Evolutionary conservation across 2,797 vertebrate genomes (phyloP).

Genomic region (Vultur gryphus): DNA sequence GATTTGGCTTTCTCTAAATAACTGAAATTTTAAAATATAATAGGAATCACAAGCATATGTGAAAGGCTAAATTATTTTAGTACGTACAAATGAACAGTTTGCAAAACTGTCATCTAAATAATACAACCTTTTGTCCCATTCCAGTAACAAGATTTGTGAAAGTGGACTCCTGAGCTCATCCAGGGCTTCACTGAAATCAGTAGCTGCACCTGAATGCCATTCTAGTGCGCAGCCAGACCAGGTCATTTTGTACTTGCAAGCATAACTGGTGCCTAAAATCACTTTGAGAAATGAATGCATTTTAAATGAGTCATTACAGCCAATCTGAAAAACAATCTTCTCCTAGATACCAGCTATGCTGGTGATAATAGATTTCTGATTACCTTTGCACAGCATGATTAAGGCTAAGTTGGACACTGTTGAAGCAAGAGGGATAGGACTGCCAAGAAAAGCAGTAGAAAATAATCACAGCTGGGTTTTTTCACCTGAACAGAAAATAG

Average conservation of each 20-base stretch:
- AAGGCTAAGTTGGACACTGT: not conserved
- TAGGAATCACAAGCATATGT: not conserved
- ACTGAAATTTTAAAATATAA: not conserved
- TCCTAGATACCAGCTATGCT: not conserved
- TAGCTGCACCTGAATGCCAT: not conserved
- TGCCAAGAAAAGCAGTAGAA: constrained; percentile 6
- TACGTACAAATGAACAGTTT: not conserved
- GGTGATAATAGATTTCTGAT: not conserved
- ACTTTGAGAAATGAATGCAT: not conserved
- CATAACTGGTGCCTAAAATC: not conserved
- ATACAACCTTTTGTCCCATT: not conserved
- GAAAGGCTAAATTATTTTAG: not conserved
- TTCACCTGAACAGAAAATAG: constrained; percentile 1
- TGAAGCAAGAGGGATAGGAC: not conserved
- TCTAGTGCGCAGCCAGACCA: not conserved
- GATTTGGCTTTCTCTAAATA: not conserved
- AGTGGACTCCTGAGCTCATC: not conserved
- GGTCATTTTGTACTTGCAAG: not conserved
- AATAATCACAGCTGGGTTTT: fast-evolving
- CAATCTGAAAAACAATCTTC: not conserved
- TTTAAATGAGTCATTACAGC: not conserved
- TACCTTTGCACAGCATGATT: not conserved
- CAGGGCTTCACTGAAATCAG: not conserved
- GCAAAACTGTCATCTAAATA: not conserved
- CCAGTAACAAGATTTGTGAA: not conserved